Percentiles rank a stretch among this genome's conserved stretches.
phyloP scores from a whole-genome alignment of 2,113 vertebrate genomes.

The Ameiurus melas region DNA sequence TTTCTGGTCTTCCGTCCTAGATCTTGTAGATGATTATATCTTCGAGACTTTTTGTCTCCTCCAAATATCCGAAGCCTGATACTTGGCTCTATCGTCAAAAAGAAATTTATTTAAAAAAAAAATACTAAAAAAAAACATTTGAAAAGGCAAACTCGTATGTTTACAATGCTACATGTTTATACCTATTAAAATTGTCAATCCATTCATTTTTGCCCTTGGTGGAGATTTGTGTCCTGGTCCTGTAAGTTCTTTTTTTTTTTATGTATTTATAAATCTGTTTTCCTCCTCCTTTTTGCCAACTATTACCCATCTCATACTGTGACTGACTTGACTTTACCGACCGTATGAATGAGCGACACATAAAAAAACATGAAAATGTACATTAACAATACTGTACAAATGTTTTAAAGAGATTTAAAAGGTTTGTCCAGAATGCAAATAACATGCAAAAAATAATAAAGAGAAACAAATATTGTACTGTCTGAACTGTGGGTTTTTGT shows the following conservation, averaged over 20 bases:
- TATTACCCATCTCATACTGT: slow-evolving; percentile 73
- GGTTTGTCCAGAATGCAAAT: slow-evolving; percentile 70
- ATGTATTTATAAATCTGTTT: slow-evolving; percentile 69
- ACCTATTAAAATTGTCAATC: slow-evolving; percentile 65
- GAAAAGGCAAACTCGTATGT: slow-evolving; percentile 65
- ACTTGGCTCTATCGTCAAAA: slow-evolving; percentile 59
- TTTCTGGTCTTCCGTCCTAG: slow-evolving; percentile 78
- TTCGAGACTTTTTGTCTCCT: slow-evolving; percentile 52
- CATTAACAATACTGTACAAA: slow-evolving; percentile 65
- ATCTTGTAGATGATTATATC: slow-evolving; percentile 69
- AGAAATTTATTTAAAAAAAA: neutral
- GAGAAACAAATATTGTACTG: slow-evolving; percentile 14
- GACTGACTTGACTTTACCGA: slow-evolving; percentile 81
- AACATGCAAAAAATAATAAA: slow-evolving; percentile 64
- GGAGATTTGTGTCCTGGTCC: slow-evolving; percentile 65
- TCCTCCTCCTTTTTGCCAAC: slow-evolving; percentile 65
- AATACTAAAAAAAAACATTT: neutral
- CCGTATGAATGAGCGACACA: slow-evolving; percentile 78
- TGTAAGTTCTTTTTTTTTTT: slow-evolving; percentile 63
- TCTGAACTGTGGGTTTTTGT: neutral
- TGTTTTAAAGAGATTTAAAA: slow-evolving; percentile 68
- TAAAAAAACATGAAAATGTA: slow-evolving; percentile 67
- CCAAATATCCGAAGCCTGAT: slow-evolving; percentile 61
- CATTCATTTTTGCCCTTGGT: slow-evolving; percentile 61
- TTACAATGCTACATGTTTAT: slow-evolving; percentile 74